Conservation (phyloP, 2,888 invertebrate genomes). For the Metellina segmentata region DNA sequence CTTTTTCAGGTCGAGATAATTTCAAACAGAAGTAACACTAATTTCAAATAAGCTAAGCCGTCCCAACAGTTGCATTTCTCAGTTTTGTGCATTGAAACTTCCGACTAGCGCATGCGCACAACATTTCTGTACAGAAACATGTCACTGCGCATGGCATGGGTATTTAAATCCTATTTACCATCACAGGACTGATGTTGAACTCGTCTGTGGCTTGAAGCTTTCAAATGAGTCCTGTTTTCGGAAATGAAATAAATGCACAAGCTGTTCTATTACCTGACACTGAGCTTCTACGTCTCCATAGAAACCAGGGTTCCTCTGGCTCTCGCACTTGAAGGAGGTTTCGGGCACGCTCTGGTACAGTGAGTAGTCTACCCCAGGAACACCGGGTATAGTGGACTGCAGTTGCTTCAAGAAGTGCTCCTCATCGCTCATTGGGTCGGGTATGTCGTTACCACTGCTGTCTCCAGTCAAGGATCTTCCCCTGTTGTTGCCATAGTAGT, state of each 20-base stretch:
- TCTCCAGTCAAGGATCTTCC: background rate
- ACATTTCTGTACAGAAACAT: no score
- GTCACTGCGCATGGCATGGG: no score
- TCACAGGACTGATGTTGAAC: no score
- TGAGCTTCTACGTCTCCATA: constrained; percentile 78
- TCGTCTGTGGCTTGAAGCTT: no score
- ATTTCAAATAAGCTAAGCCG: no score
- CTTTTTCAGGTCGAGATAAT: no score
- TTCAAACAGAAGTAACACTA: no score
- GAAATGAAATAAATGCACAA: background rate
- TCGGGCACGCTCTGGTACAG: constrained; percentile 82
- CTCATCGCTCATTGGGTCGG: constrained; percentile 4
- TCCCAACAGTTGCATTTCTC: no score
- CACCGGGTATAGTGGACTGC: constrained; percentile 83
- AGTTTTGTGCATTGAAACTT: no score
- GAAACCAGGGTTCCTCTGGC: constrained; percentile 77
- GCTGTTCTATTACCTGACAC: constrained; percentile 74
- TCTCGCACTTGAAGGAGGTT: constrained; percentile 76
- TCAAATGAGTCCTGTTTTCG: no score
- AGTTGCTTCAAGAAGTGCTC: constrained; percentile 49
- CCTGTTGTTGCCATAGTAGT: constrained; percentile 43
- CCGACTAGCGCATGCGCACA: no score
- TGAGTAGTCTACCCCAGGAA: constrained; percentile 86
- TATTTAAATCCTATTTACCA: no score
- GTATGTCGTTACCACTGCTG: background rate